Evolutionary conservation across 2,797 vertebrate species (phyloP), one percentile per base, ranked within the genome.

Genomic region (Varecia variegata): DNA sequence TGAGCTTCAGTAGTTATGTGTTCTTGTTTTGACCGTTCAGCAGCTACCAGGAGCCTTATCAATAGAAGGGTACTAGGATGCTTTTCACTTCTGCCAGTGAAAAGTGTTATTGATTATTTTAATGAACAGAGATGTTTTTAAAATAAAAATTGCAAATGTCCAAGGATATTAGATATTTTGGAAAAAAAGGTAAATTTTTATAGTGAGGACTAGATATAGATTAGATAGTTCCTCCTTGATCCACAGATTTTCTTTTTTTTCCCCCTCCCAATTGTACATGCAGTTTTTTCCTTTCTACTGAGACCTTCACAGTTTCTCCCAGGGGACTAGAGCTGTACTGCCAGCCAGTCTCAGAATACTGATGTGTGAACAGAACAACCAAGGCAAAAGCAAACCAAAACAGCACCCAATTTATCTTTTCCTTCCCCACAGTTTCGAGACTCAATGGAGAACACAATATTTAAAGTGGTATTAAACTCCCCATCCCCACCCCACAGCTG

Each of bases 71-170:
- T 52, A 52, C 3, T 8, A 40, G 30, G 25, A 60, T 20, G 1
- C 80, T 87, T 60, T 50, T 60, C 1, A 86, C 2, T 35, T 86
- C 88, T 96, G 21, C 60, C 60, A 11, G 45, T 88, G 30, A 25
- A 90, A 96, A 67, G 21, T 21, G 20, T 71, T 88, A 86, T 79
- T 95, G 95, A 81, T 65, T 9, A 40, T n/a, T 92, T 76, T 35
- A 43, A 94, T 62, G 27, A 95, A 20, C 20, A 93, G 90, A 93
- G 21, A 32, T 15, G 15, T 18, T 65, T 65, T 65, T 65, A 9
- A 17, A n/a, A 65, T 65, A n/a, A 65, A 73, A 70, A 95, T 30
- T 30, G 13, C 17, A 52, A 25, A 86, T 38, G 9, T 71, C 58
- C 32, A 35, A 50, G 6, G 21, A 82, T n/a, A 38, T n/a, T 23